Evolutionary conservation across 2,888 invertebrate genomes (phyloP), one percentile per base, ranked within the genome.

Genomic region (Tetragonisca angustula): DNA sequence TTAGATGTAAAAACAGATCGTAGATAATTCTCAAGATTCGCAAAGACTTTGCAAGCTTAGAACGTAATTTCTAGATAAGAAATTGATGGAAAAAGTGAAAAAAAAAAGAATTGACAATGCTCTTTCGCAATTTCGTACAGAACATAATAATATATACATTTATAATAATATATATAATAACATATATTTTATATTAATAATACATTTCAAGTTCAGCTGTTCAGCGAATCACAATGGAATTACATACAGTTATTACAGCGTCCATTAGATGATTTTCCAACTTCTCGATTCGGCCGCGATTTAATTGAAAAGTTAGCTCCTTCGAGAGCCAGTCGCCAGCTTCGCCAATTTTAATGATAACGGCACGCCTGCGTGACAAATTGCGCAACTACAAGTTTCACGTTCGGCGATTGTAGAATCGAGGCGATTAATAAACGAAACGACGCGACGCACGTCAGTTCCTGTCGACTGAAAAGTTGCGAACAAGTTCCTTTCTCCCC

Each of bases 351-450:
- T 77, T 82, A 83, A 82, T 74, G 70, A 70, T 9, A 43, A 69
- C 72, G 13, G 49, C 52, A 24, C 56, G 49, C 24, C 50, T 32
- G 62, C 64, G 64, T 83, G 83, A 83, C 75, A 83, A 83, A 83
- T 83, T 72, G 75, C 75, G 74, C 68, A 79, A 78, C 74, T 75
- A 56, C 84, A 75, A 83, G 83, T 75, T 75, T 75, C 75, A 83
- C 78, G 71, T 71, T 75, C 69, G 78, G 32, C 71, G 72, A 75
- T 78, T 83, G 84, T 68, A 75, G 67, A 68, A 78, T 75, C 83
- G 71, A 21, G 84, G 69, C 77, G 83, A 84, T 84, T 84, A 84
- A 84, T 84, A 83, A 84, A 84, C 78, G 83, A 83, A 84, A 84
- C 83, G 83, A 75, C 83, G 9, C 43, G 43, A 43, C 43, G 9